Base-by-base conservation (phyloP, 2,888 invertebrate genomes). In the Shargacucullia verbasci region DNA sequence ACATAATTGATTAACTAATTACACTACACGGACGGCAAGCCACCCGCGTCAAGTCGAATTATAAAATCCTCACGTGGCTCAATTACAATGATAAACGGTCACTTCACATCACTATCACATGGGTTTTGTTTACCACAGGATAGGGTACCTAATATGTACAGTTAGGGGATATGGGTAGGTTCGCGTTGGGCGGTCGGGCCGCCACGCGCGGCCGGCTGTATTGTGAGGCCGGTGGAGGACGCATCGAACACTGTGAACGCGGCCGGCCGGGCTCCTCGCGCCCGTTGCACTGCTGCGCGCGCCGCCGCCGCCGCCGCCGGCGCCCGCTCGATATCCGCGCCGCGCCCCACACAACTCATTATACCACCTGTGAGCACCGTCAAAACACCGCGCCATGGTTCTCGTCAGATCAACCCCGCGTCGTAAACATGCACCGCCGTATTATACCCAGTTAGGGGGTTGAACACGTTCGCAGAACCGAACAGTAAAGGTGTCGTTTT, bases 281-380 rank as follows among this genome's bases (percentile, higher is more conserved):
- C 76, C 82, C 82, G 82, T 75, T 83, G 86, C 85, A 90, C 89
- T 89, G 85, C 71, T 81, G 85, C 85, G 86, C 84, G 86, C 89
- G 87, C 88, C 85, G 84, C 81, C 85, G 84, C 84, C 79, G 80
- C 83, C 81, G 79, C 77, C 80, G 73, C 76, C 81, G 66, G 59
- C 76, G 71, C 83, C 80, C 86, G 87, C 86, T 87, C 87, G 81
- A 84, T 87, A 85, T 69, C 80, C 76, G 78, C 84, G 82, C 82
- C 91, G 89, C 92, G 89, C 92, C 91, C 91, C 87, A 84, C 83
- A 81, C 75, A 75, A 75, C 82, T 85, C 82, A 81, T 79, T 87
- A 87, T 87, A 87, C 91, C 92, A 93, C 93, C 92, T 93, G 92
- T 92, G 86, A 87, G 89, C 89, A 87, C 88, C 84, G 89, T 88